Evolutionary conservation across 2,113 vertebrate genomes (phyloP).

Genomic region (Etia nguti): DNA sequence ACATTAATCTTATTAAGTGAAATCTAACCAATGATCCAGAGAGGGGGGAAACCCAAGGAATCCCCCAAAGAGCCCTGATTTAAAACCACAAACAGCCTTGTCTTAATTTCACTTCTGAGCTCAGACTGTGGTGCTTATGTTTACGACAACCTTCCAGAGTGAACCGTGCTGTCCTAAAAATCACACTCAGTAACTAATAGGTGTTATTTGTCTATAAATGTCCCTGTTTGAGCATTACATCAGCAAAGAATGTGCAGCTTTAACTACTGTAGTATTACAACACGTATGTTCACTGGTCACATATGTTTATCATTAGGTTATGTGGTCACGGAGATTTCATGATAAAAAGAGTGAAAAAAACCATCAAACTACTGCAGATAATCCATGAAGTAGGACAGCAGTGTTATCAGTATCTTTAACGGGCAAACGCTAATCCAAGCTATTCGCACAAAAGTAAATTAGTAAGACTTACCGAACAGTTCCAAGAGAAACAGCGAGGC

Average conservation of each 20-base stretch:
- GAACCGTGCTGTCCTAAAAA: background rate
- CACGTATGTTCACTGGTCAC: background rate
- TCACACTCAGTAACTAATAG: background rate
- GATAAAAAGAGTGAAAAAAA: background rate
- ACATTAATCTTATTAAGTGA: background rate
- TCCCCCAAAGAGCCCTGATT: background rate
- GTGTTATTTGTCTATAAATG: background rate
- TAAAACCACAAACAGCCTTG: background rate
- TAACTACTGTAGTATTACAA: background rate
- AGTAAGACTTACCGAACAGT: constrained; percentile 34
- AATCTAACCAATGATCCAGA: background rate
- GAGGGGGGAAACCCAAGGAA: background rate
- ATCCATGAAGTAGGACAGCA: background rate
- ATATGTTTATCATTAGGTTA: background rate
- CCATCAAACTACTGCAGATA: background rate
- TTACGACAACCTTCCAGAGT: background rate
- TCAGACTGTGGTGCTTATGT: background rate
- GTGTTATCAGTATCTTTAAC: background rate
- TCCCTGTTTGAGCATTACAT: background rate
- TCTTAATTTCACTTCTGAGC: background rate
- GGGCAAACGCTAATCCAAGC: background rate
- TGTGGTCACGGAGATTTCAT: background rate
- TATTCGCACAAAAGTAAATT: background rate
- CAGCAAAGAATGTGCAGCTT: background rate
- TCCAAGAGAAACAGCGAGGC: background rate